These are phyloP conservation scores for Amniataba percoides DNA, from an alignment of 2,797 vertebrate genomes.

Conservation along the genomic window DNA sequence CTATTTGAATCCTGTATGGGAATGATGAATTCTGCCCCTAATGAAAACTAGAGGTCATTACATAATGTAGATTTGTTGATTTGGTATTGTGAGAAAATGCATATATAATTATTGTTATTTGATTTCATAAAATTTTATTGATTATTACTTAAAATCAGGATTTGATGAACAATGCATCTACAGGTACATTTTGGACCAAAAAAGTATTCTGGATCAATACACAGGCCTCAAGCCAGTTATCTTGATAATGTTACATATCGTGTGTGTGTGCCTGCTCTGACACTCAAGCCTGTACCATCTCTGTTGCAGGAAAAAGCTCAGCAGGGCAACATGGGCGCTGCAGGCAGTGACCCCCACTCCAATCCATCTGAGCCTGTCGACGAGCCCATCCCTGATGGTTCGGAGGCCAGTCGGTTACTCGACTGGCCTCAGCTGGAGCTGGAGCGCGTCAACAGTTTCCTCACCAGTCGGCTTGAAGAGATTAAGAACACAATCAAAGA, in stretches of 20 bases:
- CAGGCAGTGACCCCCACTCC: slow-evolving; percentile 76
- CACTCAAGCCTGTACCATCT: neutral
- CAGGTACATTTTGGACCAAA: neutral
- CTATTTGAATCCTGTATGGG: neutral
- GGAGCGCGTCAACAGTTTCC: slow-evolving; percentile 96
- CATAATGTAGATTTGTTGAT: neutral
- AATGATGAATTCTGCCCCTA: neutral
- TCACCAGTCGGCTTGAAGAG: slow-evolving; percentile 97
- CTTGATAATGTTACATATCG: neutral
- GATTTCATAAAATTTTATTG: neutral
- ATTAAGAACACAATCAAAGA: slow-evolving; percentile 99
- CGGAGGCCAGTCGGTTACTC: slow-evolving; percentile 86
- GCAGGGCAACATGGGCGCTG: slow-evolving; percentile 76
- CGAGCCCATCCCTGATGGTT: slow-evolving; percentile 76
- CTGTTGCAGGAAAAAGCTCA: slow-evolving; percentile 91
- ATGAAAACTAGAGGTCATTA: neutral
- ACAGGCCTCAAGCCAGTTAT: neutral
- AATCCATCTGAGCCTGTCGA: slow-evolving; percentile 75
- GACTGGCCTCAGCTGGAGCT: slow-evolving; percentile 97
- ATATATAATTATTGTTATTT: neutral
- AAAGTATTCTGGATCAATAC: neutral
- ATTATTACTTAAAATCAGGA: neutral
- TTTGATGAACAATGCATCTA: too few species aligned
- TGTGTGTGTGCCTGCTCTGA: neutral
- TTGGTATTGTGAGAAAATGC: neutral